Evolutionary conservation across 2,888 invertebrate genomes (phyloP).

Genomic region (Patella caerulea): DNA sequence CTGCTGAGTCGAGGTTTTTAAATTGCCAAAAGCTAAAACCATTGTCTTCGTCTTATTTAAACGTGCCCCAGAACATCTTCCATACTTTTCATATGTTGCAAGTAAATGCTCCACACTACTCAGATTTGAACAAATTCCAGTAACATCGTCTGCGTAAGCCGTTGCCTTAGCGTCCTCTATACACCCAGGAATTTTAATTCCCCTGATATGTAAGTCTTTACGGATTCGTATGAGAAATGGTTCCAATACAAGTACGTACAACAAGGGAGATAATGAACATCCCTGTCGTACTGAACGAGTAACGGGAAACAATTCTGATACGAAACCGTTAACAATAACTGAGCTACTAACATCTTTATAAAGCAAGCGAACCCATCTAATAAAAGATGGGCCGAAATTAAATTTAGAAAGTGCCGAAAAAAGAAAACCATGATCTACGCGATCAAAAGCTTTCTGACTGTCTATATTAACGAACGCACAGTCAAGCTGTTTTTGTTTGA

Average conservation of each 20-base stretch:
- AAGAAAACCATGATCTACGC: too few species aligned
- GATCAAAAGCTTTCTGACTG: too few species aligned
- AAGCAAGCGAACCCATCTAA: too few species aligned
- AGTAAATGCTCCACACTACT: background rate
- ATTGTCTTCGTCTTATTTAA: constrained; percentile 13
- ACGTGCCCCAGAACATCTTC: constrained; percentile 13
- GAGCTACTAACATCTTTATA: too few species aligned
- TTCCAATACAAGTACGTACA: constrained; percentile 33
- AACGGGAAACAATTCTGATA: constrained; percentile 34
- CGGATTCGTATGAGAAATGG: constrained; percentile 19
- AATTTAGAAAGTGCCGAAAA: too few species aligned
- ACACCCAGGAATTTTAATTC: background rate
- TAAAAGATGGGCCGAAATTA: too few species aligned
- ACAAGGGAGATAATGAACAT: constrained; percentile 33
- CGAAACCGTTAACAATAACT: constrained; percentile 38
- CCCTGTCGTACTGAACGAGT: constrained; percentile 36
- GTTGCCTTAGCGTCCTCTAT: background rate
- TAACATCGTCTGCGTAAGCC: background rate
- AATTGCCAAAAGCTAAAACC: background rate
- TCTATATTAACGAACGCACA: too few species aligned
- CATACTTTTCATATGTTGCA: background rate
- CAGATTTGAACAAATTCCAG: background rate
- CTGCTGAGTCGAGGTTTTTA: background rate
- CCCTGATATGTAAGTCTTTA: background rate
- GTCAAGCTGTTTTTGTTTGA: too few species aligned